Evolutionary conservation across 1,140 invertebrate species (phyloP).

Genomic region (Papilio polytes): DNA sequence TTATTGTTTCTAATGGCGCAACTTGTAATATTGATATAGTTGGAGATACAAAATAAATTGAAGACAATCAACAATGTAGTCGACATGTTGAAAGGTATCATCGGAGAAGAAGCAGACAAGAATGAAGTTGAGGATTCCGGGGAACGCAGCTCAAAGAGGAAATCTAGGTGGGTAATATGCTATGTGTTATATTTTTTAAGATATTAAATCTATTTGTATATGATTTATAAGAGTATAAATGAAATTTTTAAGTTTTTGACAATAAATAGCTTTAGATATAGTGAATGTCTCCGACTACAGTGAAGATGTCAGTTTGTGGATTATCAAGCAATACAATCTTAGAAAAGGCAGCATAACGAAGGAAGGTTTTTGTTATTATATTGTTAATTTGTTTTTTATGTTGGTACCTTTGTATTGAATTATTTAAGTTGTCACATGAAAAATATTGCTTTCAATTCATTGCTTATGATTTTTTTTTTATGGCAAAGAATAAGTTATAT

Average conservation of each 20-base stretch:
- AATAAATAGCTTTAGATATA: neutral
- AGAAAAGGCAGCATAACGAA: neutral
- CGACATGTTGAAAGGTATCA: constrained; percentile 92
- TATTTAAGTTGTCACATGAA: constrained; percentile 10
- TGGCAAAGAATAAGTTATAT: neutral
- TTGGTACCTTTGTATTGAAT: neutral
- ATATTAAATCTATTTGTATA: neutral
- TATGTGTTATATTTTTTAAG: constrained; percentile 35
- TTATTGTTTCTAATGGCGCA: constrained; percentile 43
- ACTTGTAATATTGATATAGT: constrained; percentile 82
- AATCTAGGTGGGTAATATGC: constrained; percentile 72
- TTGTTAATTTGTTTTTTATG: neutral
- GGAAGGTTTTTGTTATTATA: constrained; percentile 2
- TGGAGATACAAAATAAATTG: constrained; percentile 92
- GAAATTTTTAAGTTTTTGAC: constrained; percentile 18
- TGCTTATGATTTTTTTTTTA: neutral
- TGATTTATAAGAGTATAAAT: neutral
- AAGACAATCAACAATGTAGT: constrained; percentile 93
- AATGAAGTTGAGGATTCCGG: constrained; percentile 55
- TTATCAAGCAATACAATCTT: neutral
- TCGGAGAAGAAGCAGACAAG: constrained; percentile 86
- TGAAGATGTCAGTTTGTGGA: neutral
- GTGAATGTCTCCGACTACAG: neutral
- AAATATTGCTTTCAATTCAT: constrained; percentile 1
- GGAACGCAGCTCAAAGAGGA: constrained; percentile 64